Conservation (phyloP, 2,113 vertebrate genomes). For the Falcunculus frontatus region DNA sequence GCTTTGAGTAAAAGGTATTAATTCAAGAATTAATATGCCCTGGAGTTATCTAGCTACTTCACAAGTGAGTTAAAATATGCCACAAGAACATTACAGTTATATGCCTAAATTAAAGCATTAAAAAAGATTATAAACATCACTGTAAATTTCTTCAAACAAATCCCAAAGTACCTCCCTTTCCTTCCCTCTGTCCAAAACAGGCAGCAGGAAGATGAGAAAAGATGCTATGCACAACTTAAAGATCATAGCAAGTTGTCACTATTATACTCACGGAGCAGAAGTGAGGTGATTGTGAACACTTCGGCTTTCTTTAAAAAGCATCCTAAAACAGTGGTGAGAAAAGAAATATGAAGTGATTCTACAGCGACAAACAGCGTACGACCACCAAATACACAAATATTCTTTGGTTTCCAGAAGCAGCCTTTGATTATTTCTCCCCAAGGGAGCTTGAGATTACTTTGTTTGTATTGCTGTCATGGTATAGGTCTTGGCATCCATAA, state of each 20-base stretch:
- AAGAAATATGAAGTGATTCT: not conserved
- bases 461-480: not conserved
- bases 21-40: not conserved
- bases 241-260: not conserved
- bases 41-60: not conserved
- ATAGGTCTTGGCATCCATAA: not conserved
- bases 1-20: not conserved
- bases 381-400: not conserved
- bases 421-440: not conserved
- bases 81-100: not conserved
- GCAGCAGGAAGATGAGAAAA: not conserved
- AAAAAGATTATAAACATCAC: not conserved
- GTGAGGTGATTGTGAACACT: constrained; percentile 93
- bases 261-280: constrained; percentile 89
- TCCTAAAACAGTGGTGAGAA: constrained; percentile 73
- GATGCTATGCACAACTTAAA: not conserved
- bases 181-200: not conserved
- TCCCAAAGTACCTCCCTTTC: not conserved
- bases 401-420: not conserved
- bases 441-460: not conserved
- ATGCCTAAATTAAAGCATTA: not conserved
- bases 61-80: not conserved
- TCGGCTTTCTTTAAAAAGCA: constrained; percentile 96
- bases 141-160: not conserved
- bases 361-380: not conserved